A percentile compares a stretch with the other conserved stretches of the same genome.
phyloP scores from a whole-genome alignment of 2,888 invertebrate genomes.

The Tenodera sinensis region DNA sequence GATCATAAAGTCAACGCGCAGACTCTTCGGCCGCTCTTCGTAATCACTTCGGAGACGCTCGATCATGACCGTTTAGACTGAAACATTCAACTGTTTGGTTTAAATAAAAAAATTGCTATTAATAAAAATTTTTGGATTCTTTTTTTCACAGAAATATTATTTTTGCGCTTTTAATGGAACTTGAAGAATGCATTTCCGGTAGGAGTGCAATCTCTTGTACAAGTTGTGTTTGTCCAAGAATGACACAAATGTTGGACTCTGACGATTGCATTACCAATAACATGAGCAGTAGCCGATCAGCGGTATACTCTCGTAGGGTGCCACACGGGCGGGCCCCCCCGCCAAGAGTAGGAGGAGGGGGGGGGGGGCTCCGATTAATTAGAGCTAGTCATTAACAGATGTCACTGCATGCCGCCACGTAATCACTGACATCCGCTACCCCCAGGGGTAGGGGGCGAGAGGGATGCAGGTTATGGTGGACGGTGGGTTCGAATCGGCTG shows the following conservation, averaged over 20 bases:
- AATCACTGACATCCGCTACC: conserved; percentile 30
- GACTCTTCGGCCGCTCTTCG: too few relatives aligned
- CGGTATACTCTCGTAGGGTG: not conserved
- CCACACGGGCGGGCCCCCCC: not conserved
- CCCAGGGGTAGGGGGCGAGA: conserved; percentile 9
- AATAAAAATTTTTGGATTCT: too few relatives aligned
- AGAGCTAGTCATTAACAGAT: conserved; percentile 51
- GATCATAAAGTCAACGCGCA: too few relatives aligned
- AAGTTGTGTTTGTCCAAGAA: too few relatives aligned
- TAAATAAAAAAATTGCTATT: too few relatives aligned
- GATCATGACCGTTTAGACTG: too few relatives aligned
- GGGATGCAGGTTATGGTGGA: not conserved
- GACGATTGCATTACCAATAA: conserved; percentile 16
- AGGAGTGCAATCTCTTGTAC: too few relatives aligned
- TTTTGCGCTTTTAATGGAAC: too few relatives aligned
- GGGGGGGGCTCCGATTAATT: conserved; percentile 43
- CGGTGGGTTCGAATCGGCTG: not conserved
- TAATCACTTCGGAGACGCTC: too few relatives aligned
- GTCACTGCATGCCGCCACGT: conserved; percentile 36
- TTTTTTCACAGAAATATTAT: too few relatives aligned
- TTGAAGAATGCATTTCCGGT: too few relatives aligned
- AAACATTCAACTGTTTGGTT: too few relatives aligned
- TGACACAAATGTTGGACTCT: conserved; percentile 10
- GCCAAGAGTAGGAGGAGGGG: conserved; percentile 2
- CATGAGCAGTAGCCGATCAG: conserved; percentile 2